A percentile compares a stretch with the other conserved stretches of the same genome.
Conservation (phyloP, 2,797 vertebrate genomes). For the Oreochromis mossambicus region DNA sequence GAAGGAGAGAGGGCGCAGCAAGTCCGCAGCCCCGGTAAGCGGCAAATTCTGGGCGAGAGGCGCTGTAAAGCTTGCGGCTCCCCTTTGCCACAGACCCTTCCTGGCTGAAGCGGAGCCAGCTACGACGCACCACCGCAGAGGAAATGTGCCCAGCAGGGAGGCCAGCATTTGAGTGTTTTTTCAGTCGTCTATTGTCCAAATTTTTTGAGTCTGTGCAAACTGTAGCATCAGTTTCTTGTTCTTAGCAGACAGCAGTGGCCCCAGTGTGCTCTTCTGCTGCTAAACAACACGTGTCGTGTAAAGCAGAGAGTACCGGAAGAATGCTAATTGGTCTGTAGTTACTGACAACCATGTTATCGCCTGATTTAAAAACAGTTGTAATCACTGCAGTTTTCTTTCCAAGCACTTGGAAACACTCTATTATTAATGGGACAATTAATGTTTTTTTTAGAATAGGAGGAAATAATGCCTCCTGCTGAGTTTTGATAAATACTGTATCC, state of each 20-base stretch:
- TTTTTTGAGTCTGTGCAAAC: background rate
- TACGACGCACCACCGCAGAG: background rate
- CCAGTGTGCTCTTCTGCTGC: background rate
- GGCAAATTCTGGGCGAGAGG: background rate
- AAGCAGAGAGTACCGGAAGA: accelerated
- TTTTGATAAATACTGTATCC: background rate
- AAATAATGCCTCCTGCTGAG: background rate
- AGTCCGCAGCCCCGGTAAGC: background rate
- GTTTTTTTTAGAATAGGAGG: accelerated
- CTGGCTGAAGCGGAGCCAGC: background rate
- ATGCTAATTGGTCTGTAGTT: background rate
- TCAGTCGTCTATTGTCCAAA: background rate
- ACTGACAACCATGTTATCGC: background rate
- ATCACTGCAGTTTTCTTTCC: background rate
- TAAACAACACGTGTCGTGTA: background rate
- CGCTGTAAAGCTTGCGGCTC: background rate
- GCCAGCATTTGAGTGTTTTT: accelerated
- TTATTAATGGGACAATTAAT: background rate
- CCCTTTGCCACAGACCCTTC: background rate
- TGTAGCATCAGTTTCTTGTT: background rate
- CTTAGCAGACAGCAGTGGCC: background rate
- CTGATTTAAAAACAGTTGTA: background rate
- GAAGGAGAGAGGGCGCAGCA: background rate
- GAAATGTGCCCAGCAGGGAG: background rate
- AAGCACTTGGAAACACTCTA: background rate